Evolutionary conservation across 2,797 vertebrate species (phyloP).

Genomic region (Acipenser oxyrinchus): DNA sequence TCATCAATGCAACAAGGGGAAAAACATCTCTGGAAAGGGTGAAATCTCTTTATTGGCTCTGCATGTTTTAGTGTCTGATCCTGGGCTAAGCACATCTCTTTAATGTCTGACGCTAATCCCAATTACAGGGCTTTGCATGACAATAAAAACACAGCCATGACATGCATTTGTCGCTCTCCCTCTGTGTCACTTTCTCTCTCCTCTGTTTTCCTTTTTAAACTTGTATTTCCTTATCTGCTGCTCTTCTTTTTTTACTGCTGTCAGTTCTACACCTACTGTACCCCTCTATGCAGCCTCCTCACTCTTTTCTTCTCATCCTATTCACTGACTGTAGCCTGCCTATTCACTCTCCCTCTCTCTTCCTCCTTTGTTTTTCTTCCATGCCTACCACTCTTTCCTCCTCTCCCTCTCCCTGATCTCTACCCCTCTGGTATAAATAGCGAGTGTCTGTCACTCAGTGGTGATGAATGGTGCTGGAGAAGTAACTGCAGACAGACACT

Average conservation of each 20-base stretch:
- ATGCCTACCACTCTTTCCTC: background rate
- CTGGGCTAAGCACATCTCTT: background rate
- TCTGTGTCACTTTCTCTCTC: background rate
- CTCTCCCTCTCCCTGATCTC: background rate
- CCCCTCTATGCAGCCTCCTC: background rate
- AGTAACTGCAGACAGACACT: constrained; percentile 33
- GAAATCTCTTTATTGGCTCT: background rate
- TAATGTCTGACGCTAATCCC: background rate
- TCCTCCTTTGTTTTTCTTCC: background rate
- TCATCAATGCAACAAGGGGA: background rate
- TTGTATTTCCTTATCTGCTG: background rate
- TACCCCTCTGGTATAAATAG: constrained; percentile 16
- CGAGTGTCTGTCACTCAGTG: constrained; percentile 13
- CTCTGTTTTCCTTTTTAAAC: background rate
- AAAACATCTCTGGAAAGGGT: background rate
- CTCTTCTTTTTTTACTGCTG: background rate
- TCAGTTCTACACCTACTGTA: background rate
- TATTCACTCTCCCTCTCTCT: background rate
- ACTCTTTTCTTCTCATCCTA: too few relatives aligned
- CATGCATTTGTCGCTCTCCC: background rate
- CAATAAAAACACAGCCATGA: background rate
- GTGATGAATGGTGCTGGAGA: constrained; percentile 18
- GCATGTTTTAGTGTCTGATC: background rate
- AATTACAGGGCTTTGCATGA: background rate
- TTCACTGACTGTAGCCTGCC: too few relatives aligned